phyloP scores from a whole-genome alignment of 1,140 invertebrate genomes.

The Aethina tumida region DNA sequence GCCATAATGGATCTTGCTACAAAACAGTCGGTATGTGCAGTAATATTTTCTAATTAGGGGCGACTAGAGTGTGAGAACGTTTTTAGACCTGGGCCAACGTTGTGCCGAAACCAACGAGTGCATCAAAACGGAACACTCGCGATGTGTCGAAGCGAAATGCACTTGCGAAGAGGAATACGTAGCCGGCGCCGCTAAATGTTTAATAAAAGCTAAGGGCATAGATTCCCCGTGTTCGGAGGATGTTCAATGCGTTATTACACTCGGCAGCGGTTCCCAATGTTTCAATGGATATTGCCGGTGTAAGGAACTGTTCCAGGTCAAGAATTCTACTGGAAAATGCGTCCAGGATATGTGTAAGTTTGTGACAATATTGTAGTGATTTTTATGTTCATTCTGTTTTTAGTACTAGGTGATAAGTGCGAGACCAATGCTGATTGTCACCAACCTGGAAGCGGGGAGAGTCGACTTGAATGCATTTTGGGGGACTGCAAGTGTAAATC shows the following conservation, averaged over 20 bases:
- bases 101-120: slow-evolving; percentile 2
- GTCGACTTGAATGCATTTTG: slow-evolving; percentile 15
- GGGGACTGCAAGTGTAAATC: slow-evolving; percentile 17
- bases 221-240: slow-evolving; percentile 5
- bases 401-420: slow-evolving; percentile 17
- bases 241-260: slow-evolving; percentile 1
- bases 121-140: not conserved
- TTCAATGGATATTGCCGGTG: slow-evolving; percentile 10
- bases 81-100: slow-evolving; percentile 1
- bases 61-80: slow-evolving; percentile 1
- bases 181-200: not conserved
- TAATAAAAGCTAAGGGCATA: slow-evolving; percentile 1
- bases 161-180: slow-evolving; percentile 5
- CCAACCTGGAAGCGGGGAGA: slow-evolving; percentile 8
- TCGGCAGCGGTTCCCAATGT: slow-evolving; percentile 7
- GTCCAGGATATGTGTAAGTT: slow-evolving; percentile 14
- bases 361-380: not conserved
- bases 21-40: slow-evolving; percentile 14
- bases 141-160: slow-evolving; percentile 2
- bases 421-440: slow-evolving; percentile 14
- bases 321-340: slow-evolving; percentile 10
- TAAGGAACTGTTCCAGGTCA: slow-evolving; percentile 13
- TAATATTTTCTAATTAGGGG: not conserved
- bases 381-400: slow-evolving; percentile 7
- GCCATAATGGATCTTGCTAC: slow-evolving; percentile 14